Percentiles rank a stretch among this genome's conserved stretches.
Conservation (phyloP, 2,797 vertebrate genomes). For the Apogon hyalosoma region DNA sequence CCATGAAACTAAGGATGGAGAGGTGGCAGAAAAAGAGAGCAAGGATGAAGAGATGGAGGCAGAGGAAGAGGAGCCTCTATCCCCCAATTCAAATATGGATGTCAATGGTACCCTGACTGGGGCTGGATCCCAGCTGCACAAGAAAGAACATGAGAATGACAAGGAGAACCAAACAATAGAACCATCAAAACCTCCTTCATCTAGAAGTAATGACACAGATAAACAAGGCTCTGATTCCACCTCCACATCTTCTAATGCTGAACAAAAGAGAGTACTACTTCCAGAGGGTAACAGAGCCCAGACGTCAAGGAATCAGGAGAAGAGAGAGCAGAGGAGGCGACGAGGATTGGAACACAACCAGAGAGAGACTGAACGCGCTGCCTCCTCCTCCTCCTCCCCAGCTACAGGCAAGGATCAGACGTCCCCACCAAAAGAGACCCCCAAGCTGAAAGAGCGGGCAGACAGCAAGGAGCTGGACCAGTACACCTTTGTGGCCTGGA, state of each 20-base stretch:
- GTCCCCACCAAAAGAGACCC: constrained; percentile 51
- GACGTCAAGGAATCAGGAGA: constrained; percentile 87
- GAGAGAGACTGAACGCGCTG: constrained; percentile 88
- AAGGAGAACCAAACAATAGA: constrained; percentile 52
- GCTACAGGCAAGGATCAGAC: constrained; percentile 64
- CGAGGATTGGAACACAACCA: constrained; percentile 95
- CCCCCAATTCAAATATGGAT: constrained; percentile 27
- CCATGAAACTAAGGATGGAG: constrained; percentile 28
- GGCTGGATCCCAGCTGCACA: constrained; percentile 73
- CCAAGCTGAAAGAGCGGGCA: constrained; percentile 67
- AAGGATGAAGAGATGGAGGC: constrained; percentile 52
- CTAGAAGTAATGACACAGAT: constrained; percentile 30
- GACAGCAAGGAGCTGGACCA: constrained; percentile 86
- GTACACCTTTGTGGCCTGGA: constrained; percentile 75
- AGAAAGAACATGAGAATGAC: constrained; percentile 47
- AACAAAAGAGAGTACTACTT: constrained; percentile 49
- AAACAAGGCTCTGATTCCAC: constrained; percentile 16
- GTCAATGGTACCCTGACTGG: constrained; percentile 65
- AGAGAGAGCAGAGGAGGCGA: constrained; percentile 91
- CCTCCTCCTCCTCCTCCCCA: constrained; percentile 57
- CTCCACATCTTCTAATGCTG: constrained; percentile 22
- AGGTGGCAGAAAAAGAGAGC: constrained; percentile 40
- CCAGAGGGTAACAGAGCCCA: constrained; percentile 27
- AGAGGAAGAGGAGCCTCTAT: constrained; percentile 23
- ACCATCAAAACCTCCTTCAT: constrained; percentile 11